Base-by-base conservation (phyloP, 1,140 invertebrate species). In the Neotoxoptera formosana region DNA sequence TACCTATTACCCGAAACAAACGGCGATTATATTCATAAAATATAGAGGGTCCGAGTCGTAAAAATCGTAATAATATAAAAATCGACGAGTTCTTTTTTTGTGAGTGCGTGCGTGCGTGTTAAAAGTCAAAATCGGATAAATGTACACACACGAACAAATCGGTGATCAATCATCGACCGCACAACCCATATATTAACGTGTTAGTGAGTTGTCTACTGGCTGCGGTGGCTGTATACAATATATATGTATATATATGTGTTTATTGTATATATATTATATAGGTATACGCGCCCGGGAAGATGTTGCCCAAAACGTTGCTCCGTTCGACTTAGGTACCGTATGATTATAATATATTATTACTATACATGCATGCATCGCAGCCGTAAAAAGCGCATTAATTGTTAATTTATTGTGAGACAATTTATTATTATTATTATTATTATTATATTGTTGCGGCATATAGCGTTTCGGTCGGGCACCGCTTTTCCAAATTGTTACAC, bases 81-180 rank as follows among this genome's bases (percentile, higher is more conserved):
- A 83, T 36, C 21, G n/a, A 83, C 76, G 20, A 83, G 34, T 2
- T 83, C 34, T 81, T 81, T 81, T 81, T 41, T 1, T 23, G 81
- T 21, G 86, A 21, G 47, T 17, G 45, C 7, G 41, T 23, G 81
- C 8, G 86, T 9, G 47, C 14, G 45, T 17, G 30, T 34, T 88
- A 88, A 48, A 87, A 48, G 86, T 88, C 14, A 87, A 87, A 87
- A 89, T 89, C 2, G 87, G 48, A 53, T 76, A 76, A n/a, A n/a
- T 41, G 41, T 53, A 86, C 56, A 60, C n/a, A 86, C 56, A 60
- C n/a, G 76, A 60, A 86, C 25, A 94, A 87, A 87, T 91, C 56
- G 41, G 34, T 88, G 48, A 88, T 93, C 47, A 91, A 91, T 91
- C 90, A 91, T 83, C 56, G 41, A 17, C 90, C 30, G 8, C n/a